Evolutionary conservation across 2,888 invertebrate species (phyloP), one percentile per base, ranked within the genome.

Genomic region (Coleophora flavipennella): DNA sequence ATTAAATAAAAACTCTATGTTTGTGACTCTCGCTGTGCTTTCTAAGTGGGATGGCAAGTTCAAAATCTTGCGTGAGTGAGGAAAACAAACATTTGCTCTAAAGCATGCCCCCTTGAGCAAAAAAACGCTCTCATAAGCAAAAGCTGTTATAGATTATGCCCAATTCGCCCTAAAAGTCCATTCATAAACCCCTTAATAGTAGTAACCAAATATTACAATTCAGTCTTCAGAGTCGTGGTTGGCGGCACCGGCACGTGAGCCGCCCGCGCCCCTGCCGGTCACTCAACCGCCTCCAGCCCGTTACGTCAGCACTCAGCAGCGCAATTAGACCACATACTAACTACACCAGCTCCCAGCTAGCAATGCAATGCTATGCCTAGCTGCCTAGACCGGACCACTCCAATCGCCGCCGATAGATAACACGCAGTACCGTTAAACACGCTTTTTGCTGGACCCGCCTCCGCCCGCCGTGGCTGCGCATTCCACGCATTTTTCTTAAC

Each of bases 231-330:
- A 67, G 64, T 67, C 68, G 61, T 64, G 66, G 71, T 70, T 66
- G 61, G 69, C 69, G 66, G 69, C 67, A 68, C 63, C n/a, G 63
- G 20, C 20, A 6, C 20, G 20, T 6, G 20, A 20, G 3, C 20
- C 20, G 20, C 20, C 20, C 6, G 20, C 20, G 20, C 20, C 6
- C 70, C 64, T 61, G 63, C 72, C 79, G 80, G 80, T 80, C 81
- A 80, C 60, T 81, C 79, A 81, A 80, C 81, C 70, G 69, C 54
- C 67, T 67, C 57, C 51, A 53, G 34, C 69, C 78, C 78, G 79
- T 79, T 81, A 80, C 80, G 77, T 79, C 79, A 80, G 70, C 61
- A 57, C 57, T 61, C 62, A 67, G 37, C 59, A 71, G 77, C 77
- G 68, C 80, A 79, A 80, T 81, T 80, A 83, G 79, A 80, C 73